Base-by-base conservation (phyloP, 2,888 invertebrate genomes). In the Nomada goodeniana region DNA sequence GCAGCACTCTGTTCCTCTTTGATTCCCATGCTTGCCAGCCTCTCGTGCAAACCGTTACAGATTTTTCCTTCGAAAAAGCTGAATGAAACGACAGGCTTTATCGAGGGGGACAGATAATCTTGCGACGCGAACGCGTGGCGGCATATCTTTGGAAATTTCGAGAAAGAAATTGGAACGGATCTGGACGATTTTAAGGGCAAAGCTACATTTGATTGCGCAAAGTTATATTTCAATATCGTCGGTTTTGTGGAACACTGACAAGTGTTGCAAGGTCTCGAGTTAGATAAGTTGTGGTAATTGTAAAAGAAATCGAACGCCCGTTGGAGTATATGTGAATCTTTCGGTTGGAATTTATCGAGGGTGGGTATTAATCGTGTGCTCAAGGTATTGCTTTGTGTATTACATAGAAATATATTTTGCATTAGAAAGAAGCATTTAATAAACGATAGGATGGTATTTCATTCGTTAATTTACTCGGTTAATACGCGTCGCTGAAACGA, bases 61-160 rank as follows among this genome's bases (percentile, higher is more conserved):
- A 52, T 15, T 50, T 52, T 61, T 67, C 20, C 50, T 47, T 47
- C 59, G 18, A 59, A 71, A 67, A 60, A 18, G 29, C 59, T 61
- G 69, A 76, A 74, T 79, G 71, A 69, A 86, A 76, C 11, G 29
- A 42, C 73, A 44, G 55, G 53, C 57, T 52, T 64, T 69, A 70
- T 79, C 79, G 52, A 64, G 52, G 36, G 20, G 29, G 7, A 23
- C n/a, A 42, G 60, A 72, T 55, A 44, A 52, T 64, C 50, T 15
- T 13, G 26, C 60, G 53, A 18, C 65, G n/a, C 23, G 29, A 11
- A 60, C 23, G 47, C n/a, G 15, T 47, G 47, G 47, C 11, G 26
- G 53, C 18, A 26, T 55, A 13, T 57, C 11, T 29, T 18, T 13
- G 15, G 26, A 57, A 71, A 4, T 18, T 11, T 23, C 0, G 2